phyloP scores from a whole-genome alignment of 2,113 vertebrate species.

The Scytalopus superciliaris region DNA sequence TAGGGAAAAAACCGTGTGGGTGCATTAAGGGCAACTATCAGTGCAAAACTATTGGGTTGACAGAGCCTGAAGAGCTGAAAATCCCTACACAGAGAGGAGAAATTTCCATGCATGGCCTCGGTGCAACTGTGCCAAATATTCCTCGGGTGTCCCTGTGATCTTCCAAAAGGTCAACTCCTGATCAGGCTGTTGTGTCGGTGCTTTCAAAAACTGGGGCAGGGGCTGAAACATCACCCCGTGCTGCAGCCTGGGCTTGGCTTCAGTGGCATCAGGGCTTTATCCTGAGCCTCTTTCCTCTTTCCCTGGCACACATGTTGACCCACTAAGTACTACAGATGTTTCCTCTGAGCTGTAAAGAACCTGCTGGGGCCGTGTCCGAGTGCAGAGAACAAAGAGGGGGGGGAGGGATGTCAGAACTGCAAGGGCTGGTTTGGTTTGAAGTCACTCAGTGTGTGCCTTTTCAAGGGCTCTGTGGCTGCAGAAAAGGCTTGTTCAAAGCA shows the following conservation, averaged over 20 bases:
- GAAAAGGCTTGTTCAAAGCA: not conserved
- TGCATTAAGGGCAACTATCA: no score
- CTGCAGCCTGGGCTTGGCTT: not conserved
- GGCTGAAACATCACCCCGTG: not conserved
- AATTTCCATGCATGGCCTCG: not conserved
- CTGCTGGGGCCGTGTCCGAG: constrained; percentile 4
- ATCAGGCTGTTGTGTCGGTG: not conserved
- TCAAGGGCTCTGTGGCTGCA: not conserved
- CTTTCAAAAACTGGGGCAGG: not conserved
- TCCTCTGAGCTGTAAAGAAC: not conserved
- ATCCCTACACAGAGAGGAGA: not conserved
- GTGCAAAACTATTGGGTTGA: not conserved
- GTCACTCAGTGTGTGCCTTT: not conserved
- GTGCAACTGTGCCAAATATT: constrained; percentile 19
- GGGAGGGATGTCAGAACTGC: not conserved
- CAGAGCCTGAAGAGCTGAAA: not conserved
- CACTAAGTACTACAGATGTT: not conserved
- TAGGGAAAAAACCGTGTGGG: not conserved
- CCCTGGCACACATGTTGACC: not conserved
- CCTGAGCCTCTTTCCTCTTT: not conserved
- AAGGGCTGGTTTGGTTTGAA: not conserved
- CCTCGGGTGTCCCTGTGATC: constrained; percentile 7
- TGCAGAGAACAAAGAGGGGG: not conserved
- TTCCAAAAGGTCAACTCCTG: not conserved
- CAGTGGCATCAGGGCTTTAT: not conserved